A percentile compares a stretch with the other conserved stretches of the same genome.
Evolutionary conservation across 1,140 invertebrate genomes (phyloP).

Genomic region (Drosophila ambigua): DNA sequence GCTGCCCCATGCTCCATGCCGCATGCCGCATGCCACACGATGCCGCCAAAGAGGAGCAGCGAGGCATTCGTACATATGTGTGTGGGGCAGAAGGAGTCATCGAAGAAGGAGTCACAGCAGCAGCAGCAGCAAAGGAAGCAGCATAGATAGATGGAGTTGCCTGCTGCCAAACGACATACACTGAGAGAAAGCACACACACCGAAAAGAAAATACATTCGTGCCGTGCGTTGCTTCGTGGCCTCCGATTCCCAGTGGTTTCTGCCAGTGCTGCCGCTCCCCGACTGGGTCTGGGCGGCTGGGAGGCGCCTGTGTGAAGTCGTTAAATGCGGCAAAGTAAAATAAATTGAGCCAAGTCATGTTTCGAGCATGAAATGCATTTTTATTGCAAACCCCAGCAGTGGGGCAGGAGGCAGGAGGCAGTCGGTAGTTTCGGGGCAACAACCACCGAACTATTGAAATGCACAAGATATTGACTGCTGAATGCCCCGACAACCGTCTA

Average conservation of each 20-base stretch:
- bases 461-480: conserved; percentile 64
- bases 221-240: too few species aligned
- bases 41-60: too few species aligned
- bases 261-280: conserved; percentile 1
- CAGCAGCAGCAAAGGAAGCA: conserved; percentile 11
- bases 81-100: conserved; percentile 1
- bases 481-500: conserved; percentile 22
- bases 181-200: background rate
- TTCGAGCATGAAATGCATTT: conserved; percentile 79
- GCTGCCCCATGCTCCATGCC: conserved; percentile 24
- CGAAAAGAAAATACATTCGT: background rate
- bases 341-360: conserved; percentile 81
- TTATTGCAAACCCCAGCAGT: conserved; percentile 61
- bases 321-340: conserved; percentile 82
- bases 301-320: conserved; percentile 72
- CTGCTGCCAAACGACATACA: conserved; percentile 29
- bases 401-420: background rate
- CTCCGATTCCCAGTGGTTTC: background rate
- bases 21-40: conserved; percentile 16
- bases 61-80: conserved; percentile 23
- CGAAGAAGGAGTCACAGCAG: conserved; percentile 3
- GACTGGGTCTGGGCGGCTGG: conserved; percentile 10
- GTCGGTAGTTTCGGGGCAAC: background rate
- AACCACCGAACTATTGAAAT: conserved; percentile 65
- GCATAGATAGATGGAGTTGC: conserved; percentile 48